A percentile compares a stretch with the other conserved stretches of the same genome.
Conservation (phyloP, 2,113 vertebrate genomes). For the Hippocampus comes region DNA sequence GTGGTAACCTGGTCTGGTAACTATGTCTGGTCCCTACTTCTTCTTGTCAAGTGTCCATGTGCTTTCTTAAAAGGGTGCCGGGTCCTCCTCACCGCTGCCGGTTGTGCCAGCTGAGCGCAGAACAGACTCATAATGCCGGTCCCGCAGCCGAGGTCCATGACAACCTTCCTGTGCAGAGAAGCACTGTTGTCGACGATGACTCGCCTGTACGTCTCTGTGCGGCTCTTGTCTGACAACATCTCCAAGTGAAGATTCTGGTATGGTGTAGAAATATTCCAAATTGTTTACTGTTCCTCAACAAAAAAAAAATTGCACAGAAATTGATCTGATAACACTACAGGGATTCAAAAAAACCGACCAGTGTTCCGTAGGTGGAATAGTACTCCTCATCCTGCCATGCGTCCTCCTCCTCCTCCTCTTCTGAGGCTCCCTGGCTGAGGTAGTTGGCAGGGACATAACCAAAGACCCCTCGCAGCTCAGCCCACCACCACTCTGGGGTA, state of each 20-base stretch:
- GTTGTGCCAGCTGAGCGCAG: constrained; percentile 72
- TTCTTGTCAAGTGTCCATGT: background rate
- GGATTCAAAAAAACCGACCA: constrained; percentile 50
- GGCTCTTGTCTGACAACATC: constrained; percentile 77
- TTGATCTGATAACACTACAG: background rate
- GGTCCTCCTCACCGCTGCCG: constrained; percentile 60
- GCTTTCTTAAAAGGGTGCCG: background rate
- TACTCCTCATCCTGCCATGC: constrained; percentile 81
- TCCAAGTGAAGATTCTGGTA: constrained; percentile 78
- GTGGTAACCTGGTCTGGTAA: too few relatives aligned
- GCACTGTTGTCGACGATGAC: constrained; percentile 71
- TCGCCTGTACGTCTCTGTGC: constrained; percentile 72
- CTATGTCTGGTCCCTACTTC: too few relatives aligned
- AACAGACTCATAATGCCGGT: constrained; percentile 81
- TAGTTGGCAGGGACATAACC: constrained; percentile 76
- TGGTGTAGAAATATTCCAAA: background rate
- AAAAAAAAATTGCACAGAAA: background rate
- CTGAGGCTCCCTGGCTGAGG: constrained; percentile 45
- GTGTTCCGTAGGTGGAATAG: constrained; percentile 75
- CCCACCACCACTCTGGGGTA: constrained; percentile 79
- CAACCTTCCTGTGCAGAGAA: constrained; percentile 69
- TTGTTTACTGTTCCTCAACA: too few relatives aligned
- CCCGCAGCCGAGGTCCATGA: constrained; percentile 80
- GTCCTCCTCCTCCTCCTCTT: constrained; percentile 63
- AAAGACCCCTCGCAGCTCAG: constrained; percentile 56